Conservation (phyloP, 2,888 invertebrate genomes). For the Hybos culiciformis region DNA sequence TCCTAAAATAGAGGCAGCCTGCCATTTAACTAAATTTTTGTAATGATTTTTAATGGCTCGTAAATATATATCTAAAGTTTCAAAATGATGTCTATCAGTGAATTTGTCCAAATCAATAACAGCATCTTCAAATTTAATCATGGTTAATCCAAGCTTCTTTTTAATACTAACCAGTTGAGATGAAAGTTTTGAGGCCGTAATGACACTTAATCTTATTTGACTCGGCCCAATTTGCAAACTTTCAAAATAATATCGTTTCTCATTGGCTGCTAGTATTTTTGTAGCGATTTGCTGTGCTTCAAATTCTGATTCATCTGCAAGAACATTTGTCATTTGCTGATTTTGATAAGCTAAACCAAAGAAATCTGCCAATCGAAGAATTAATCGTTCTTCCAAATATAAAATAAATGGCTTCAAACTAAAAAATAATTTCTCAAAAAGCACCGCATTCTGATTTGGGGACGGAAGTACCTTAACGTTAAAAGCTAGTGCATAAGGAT, state of each 20-base stretch:
- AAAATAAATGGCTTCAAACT: constrained; percentile 71
- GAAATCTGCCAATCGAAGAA: constrained; percentile 56
- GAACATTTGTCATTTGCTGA: constrained; percentile 47
- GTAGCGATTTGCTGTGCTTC: constrained; percentile 67
- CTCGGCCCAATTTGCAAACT: constrained; percentile 63
- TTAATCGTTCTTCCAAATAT: constrained; percentile 73
- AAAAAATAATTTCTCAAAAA: constrained; percentile 74
- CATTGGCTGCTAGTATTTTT: constrained; percentile 65
- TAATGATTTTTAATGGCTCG: constrained; percentile 76
- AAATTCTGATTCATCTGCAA: constrained; percentile 62
- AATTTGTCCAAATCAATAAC: constrained; percentile 84
- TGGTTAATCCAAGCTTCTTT: constrained; percentile 68
- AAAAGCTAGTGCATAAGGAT: constrained; percentile 59
- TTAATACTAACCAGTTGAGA: constrained; percentile 66
- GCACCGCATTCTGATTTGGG: constrained; percentile 65
- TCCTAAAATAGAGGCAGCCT: constrained; percentile 88
- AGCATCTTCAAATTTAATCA: constrained; percentile 95
- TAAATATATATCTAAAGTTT: constrained; percentile 72
- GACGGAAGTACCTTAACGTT: constrained; percentile 63
- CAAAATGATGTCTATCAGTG: constrained; percentile 75
- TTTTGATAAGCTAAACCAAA: constrained; percentile 45
- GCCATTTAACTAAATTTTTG: constrained; percentile 80
- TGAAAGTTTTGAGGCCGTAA: constrained; percentile 73
- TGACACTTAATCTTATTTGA: constrained; percentile 78
- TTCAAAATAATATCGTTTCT: constrained; percentile 78